These are phyloP conservation scores for Melieria picta DNA, from an alignment of 2,888 invertebrate species.

Conservation along the genomic window DNA sequence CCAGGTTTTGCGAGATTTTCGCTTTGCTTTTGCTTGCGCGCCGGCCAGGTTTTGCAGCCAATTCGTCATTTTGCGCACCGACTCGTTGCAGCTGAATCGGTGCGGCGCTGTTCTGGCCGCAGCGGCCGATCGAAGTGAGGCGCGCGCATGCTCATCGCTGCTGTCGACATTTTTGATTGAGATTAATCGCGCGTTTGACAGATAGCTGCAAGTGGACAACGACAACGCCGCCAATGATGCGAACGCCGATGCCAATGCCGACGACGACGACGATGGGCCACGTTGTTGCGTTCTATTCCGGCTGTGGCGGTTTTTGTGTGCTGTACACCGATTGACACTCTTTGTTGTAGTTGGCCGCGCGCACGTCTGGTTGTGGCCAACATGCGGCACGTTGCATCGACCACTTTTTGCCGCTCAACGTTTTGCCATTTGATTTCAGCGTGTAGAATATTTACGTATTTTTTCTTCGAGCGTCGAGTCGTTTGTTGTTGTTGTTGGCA, in stretches of 20 bases:
- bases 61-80: conserved; percentile 34
- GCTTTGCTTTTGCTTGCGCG: conserved; percentile 17
- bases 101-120: neutral
- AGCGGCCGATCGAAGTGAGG: neutral
- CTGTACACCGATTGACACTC: conserved; percentile 44
- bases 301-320: conserved; percentile 35
- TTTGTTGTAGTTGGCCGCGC: conserved; percentile 27
- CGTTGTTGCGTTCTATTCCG: neutral
- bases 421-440: conserved; percentile 10
- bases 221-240: conserved; percentile 25
- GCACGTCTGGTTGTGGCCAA: conserved; percentile 3
- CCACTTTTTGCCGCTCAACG: conserved; percentile 24
- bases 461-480: no score
- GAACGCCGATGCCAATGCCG: conserved; percentile 41
- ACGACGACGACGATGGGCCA: conserved; percentile 45
- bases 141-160: conserved; percentile 38
- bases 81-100: neutral
- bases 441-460: no score
- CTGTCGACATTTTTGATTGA: conserved; percentile 53
- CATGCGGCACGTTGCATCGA: conserved; percentile 9
- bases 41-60: conserved; percentile 13
- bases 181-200: conserved; percentile 55
- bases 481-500: neutral
- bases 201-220: conserved; percentile 22
- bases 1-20: neutral